Evolutionary conservation across 2,888 invertebrate species (phyloP), one percentile per base, ranked within the genome.

Genomic region (Zonitis immaculata): DNA sequence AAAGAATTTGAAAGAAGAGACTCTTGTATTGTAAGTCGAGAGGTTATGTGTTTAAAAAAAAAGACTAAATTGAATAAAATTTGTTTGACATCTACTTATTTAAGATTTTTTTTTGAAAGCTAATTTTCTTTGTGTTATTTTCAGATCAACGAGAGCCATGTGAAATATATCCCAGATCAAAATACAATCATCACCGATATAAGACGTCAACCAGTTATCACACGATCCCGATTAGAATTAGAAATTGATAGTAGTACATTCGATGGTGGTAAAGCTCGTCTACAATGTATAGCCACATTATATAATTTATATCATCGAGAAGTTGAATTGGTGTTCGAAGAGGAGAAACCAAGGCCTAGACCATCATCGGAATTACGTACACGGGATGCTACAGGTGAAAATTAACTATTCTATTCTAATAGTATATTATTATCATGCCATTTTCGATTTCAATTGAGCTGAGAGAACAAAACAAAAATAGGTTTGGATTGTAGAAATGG

Each of bases 331-430:
- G 77, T 82, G 64, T 78, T 88, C 67, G 86, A 86, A 73, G 87
- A 88, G 77, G 87, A 88, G 74, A 83, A 84, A 67, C 88, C 88
- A 54, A 80, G 86, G 74, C 83, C 88, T 64, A 81, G 86, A 74
- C 83, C 87, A 65, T 87, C 88, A 56, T 86, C 87, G 52, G 87
- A 88, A 66, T 77, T 88, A 64, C 87, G 87, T 65, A 87, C 86
- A 56, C 80, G 84, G 57, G 85, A 85, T 76, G 79, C 80, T 63
- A 80, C 81, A 72, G 80, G 81, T 82, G n/a, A n/a, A n/a, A n/a
- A n/a, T n/a, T n/a, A n/a, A n/a, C n/a, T n/a, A n/a, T n/a, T n/a
- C n/a, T n/a, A n/a, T n/a, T n/a, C n/a, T n/a, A n/a, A n/a, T n/a
- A n/a, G n/a, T n/a, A n/a, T n/a, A n/a, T n/a, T n/a, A n/a, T n/a